Percentiles rank a stretch among this genome's conserved stretches.
These are phyloP conservation scores for Brachynemurus nebulosus DNA, from an alignment of 2,888 invertebrate genomes.

Conservation along the genomic window DNA sequence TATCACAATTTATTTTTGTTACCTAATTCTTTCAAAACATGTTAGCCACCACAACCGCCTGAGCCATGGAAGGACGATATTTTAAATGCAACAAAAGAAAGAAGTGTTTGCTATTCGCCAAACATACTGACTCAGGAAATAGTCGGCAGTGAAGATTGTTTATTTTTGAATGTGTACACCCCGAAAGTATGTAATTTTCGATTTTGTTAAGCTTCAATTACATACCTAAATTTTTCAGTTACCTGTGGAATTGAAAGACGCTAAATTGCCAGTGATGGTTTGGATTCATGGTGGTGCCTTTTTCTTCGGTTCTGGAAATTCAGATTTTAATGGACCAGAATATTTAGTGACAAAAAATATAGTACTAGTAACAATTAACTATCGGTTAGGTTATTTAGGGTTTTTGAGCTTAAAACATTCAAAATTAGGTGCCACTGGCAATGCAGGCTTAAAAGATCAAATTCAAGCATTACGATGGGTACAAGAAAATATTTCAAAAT, in stretches of 20 bases:
- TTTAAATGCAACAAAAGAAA: constrained; percentile 2
- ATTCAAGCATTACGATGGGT: not conserved
- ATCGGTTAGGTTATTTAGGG: not conserved
- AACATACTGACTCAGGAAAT: not conserved
- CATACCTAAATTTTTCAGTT: not conserved
- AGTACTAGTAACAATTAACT: not conserved
- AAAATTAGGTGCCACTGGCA: not conserved
- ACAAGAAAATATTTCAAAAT: not conserved
- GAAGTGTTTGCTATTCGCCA: not conserved
- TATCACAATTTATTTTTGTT: too few species aligned
- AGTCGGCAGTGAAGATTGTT: not conserved
- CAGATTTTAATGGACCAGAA: not conserved
- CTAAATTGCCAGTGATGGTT: not conserved
- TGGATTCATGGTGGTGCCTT: not conserved
- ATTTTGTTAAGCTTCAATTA: too few species aligned
- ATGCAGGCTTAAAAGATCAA: not conserved
- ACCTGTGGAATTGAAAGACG: not conserved
- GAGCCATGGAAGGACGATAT: not conserved
- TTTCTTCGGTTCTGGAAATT: not conserved
- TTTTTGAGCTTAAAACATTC: not conserved
- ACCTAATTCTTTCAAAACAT: too few species aligned
- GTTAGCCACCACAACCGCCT: constrained; percentile 1
- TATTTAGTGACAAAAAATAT: not conserved
- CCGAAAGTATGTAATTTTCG: too few species aligned
- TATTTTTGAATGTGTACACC: constrained; percentile 4